Conservation (phyloP, 2,797 vertebrate species). For the Perodicticus potto region DNA sequence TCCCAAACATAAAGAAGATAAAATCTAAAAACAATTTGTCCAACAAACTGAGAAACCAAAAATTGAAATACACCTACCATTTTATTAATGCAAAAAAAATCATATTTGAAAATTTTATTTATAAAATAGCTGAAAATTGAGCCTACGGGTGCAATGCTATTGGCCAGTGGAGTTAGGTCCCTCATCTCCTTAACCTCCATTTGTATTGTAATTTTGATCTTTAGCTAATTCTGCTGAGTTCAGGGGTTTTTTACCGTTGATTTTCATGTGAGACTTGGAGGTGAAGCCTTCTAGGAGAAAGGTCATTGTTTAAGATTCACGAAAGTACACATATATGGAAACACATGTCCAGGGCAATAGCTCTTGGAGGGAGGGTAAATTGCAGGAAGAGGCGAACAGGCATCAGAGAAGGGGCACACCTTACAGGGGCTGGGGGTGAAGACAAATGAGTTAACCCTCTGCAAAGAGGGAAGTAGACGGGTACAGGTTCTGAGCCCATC, state of each 20-base stretch:
- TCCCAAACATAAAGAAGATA: constrained; percentile 28
- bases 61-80: not conserved
- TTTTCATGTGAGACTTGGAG: constrained; percentile 5
- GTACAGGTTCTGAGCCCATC: not conserved
- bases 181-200: not conserved
- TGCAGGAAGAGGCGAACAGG: not conserved
- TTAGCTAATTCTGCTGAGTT: constrained; percentile 27
- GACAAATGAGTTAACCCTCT: not conserved
- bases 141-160: not conserved
- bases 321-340: not conserved
- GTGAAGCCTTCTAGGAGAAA: not conserved
- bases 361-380: not conserved
- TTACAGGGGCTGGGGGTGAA: not conserved
- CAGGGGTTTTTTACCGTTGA: constrained; percentile 52
- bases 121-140: constrained; percentile 11
- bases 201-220: not conserved
- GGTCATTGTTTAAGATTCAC: not conserved
- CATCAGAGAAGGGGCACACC: not conserved
- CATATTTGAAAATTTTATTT: not conserved
- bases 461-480: not conserved
- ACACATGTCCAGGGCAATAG: not conserved
- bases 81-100: constrained; percentile 42
- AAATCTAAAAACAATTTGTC: constrained; percentile 1
- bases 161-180: not conserved
- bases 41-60: not conserved